Percentiles rank a stretch among this genome's conserved stretches.
These are phyloP conservation scores for Tolmerus cingulatus DNA, from an alignment of 2,888 invertebrate genomes.

Conservation along the genomic window DNA sequence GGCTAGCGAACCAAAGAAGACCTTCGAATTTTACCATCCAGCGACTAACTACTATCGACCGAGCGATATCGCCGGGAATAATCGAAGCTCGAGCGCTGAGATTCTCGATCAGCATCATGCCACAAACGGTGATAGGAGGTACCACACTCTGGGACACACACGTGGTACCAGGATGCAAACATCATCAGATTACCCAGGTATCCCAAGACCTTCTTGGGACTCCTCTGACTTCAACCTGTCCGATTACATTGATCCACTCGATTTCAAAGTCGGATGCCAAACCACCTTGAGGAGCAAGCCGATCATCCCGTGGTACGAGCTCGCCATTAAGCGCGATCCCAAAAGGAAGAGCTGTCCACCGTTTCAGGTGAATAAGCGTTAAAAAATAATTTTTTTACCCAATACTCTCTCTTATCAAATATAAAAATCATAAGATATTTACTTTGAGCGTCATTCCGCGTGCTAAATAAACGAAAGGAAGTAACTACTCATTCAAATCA, in stretches of 20 bases:
- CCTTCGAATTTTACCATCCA: conserved; percentile 51
- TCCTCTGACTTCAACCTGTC: conserved; percentile 49
- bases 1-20: conserved; percentile 52
- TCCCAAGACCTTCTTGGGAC: neutral
- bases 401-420: neutral
- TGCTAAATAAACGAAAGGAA: neutral
- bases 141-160: conserved; percentile 62
- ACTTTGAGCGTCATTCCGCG: neutral
- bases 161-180: conserved; percentile 48
- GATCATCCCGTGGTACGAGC: conserved; percentile 87
- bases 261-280: conserved; percentile 74
- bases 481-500: neutral
- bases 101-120: conserved; percentile 54
- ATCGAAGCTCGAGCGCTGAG: conserved; percentile 60
- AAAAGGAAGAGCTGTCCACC: conserved; percentile 85
- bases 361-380: conserved; percentile 66
- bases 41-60: conserved; percentile 55
- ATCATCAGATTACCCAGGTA: neutral
- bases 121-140: conserved; percentile 58
- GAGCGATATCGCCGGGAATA: conserved; percentile 53
- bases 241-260: conserved; percentile 65
- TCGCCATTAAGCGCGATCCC: conserved; percentile 76
- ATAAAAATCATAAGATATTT: neutral
- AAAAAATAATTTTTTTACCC: neutral
- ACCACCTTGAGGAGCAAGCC: conserved; percentile 73